These are phyloP conservation scores for Muntiacus muntjak DNA, from an alignment of 2,113 vertebrate species.

Conservation along the genomic window DNA sequence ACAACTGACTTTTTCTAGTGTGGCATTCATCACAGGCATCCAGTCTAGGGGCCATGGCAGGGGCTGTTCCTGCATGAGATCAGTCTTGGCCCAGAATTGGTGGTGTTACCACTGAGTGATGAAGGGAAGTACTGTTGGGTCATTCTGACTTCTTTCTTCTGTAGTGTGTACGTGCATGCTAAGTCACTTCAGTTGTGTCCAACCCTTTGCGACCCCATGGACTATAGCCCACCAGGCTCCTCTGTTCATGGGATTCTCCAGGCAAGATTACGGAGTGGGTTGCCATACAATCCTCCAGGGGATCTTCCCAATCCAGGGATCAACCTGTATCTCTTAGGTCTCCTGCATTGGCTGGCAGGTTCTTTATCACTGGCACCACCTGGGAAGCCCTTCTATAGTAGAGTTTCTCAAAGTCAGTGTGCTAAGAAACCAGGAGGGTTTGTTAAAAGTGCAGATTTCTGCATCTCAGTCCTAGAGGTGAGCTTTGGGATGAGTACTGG, in stretches of 20 bases:
- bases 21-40: not conserved
- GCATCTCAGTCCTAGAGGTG: not conserved
- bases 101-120: fast-evolving
- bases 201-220: not conserved
- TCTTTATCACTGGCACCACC: not conserved
- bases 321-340: not conserved
- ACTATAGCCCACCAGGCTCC: not conserved
- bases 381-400: not conserved
- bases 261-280: not conserved
- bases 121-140: not conserved
- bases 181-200: not conserved
- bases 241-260: not conserved
- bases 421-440: not conserved
- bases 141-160: not conserved
- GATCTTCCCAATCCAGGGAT: not conserved
- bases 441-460: not conserved
- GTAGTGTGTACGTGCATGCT: fast-evolving
- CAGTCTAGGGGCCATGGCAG: not conserved
- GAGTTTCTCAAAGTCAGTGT: not conserved
- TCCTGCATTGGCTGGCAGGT: not conserved
- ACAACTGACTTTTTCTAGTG: not conserved
- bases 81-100: not conserved
- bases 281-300: not conserved
- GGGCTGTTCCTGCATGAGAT: not conserved
- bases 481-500: not conserved